These are phyloP conservation scores for Leptinotarsa undecemlineata DNA, from an alignment of 1,140 invertebrate species.

Conservation along the genomic window DNA sequence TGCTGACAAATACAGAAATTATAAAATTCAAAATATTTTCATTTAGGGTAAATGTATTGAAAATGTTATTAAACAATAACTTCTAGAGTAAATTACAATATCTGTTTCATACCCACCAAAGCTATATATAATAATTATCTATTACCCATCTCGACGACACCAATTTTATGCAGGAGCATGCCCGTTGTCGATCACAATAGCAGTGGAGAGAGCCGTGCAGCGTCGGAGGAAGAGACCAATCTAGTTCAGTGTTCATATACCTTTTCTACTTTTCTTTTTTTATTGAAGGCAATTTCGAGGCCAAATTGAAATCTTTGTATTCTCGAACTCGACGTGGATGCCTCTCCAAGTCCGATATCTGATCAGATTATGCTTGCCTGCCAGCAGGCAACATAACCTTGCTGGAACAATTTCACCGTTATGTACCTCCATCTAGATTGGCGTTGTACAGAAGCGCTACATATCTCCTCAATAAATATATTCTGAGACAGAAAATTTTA, in stretches of 20 bases:
- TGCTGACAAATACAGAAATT: too few relatives aligned
- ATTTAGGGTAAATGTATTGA: too few relatives aligned
- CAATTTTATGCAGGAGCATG: conserved; percentile 35
- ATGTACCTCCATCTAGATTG: background rate
- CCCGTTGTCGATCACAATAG: conserved; percentile 38
- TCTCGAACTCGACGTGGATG: conserved; percentile 51
- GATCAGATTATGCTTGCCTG: conserved; percentile 54
- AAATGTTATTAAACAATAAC: too few relatives aligned
- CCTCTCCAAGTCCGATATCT: conserved; percentile 54
- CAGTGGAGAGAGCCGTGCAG: conserved; percentile 24
- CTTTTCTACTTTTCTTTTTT: conserved; percentile 47
- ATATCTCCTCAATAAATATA: too few relatives aligned
- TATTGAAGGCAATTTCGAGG: conserved; percentile 55
- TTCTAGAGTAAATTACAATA: too few relatives aligned
- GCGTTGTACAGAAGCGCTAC: too few relatives aligned
- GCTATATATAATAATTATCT: conserved; percentile 5
- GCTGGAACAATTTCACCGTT: conserved; percentile 29
- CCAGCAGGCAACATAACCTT: background rate
- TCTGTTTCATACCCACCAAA: too few relatives aligned
- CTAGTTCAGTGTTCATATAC: conserved; percentile 51
- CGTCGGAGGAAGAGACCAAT: conserved; percentile 38
- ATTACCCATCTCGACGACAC: conserved; percentile 7
- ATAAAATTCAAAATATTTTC: too few relatives aligned
- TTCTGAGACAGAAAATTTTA: too few relatives aligned
- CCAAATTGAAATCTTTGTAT: conserved; percentile 57